Base-by-base conservation (phyloP, 2,888 invertebrate genomes). In the Xylocampa areola region DNA sequence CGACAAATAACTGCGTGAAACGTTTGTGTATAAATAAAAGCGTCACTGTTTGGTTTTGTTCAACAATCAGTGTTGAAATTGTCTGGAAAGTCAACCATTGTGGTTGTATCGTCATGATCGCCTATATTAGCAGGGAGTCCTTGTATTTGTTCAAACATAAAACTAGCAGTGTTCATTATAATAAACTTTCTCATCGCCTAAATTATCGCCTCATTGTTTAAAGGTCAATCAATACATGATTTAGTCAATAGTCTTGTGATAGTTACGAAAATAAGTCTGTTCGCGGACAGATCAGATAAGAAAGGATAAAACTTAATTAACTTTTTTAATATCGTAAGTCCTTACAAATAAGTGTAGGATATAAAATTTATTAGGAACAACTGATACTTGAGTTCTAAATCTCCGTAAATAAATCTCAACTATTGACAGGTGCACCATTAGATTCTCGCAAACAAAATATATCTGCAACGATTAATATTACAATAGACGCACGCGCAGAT, bases 401-500 rank as follows among this genome's bases (percentile, higher is more conserved):
- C 3, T 43, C 6, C 0, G n/a, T n/a, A 17, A 2, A n/a, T n/a
- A 17, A 0, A 4, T 4, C 30, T 14, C 2, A 4, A 16, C 4
- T 30, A 39, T n/a, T n/a, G 53, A 81, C 86, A 85, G 86, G 83
- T 87, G 59, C 13, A 21, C 37, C 13, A 35, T 44, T 23, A 23
- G 80, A 62, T 58, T 63, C 63, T 68, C 66, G 77, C 73, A 63
- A 75, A 71, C 69, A 81, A 79, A 79, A 76, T 79, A 81, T 69
- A 77, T 81, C 64, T 78, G 61, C 62, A 76, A 77, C 79, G 82
- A 86, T 86, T 86, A 81, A 40, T 13, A 65, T 49, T 55, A 84
- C 82, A 85, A 85, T 77, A 65, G 75, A 74, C 78, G 77, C 68
- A 79, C 77, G 80, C 81, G 81, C 77, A 78, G 60, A 59, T 62